These are phyloP conservation scores for Dendrocopos noguchii DNA, from an alignment of 2,113 vertebrate genomes.

Conservation along the genomic window DNA sequence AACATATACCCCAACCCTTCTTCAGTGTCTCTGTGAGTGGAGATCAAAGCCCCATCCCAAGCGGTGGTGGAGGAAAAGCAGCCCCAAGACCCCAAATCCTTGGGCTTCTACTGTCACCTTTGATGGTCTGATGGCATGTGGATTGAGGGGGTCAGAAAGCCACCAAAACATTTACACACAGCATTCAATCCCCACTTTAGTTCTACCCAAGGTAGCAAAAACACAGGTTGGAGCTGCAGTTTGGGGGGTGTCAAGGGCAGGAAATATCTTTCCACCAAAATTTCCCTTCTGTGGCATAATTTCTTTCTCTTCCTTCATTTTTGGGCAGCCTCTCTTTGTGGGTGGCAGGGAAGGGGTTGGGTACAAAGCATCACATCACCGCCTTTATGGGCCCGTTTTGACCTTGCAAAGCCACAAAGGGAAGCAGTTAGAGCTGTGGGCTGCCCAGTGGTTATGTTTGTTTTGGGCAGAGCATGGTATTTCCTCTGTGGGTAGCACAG, in stretches of 20 bases:
- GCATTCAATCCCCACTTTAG: fast-evolving
- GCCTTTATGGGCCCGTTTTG: background rate
- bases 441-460: conserved; percentile 44
- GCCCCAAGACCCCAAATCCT: background rate
- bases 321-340: background rate
- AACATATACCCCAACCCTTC: background rate
- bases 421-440: conserved; percentile 52
- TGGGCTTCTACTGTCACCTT: background rate
- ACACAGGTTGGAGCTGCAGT: background rate
- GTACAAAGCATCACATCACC: background rate
- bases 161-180: background rate
- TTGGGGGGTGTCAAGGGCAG: background rate
- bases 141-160: background rate
- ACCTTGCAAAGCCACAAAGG: conserved; percentile 31
- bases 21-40: fast-evolving
- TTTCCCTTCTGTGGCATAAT: background rate
- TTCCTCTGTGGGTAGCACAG: conserved; percentile 47
- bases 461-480: conserved; percentile 38
- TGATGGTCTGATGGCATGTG: fast-evolving
- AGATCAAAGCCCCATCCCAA: background rate
- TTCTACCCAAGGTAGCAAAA: background rate
- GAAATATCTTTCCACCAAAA: background rate
- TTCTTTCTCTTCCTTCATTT: conserved; percentile 38
- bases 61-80: background rate
- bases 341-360: background rate